These are phyloP conservation scores for Mastacembelus armatus DNA, from an alignment of 2,797 vertebrate genomes.

Conservation along the genomic window DNA sequence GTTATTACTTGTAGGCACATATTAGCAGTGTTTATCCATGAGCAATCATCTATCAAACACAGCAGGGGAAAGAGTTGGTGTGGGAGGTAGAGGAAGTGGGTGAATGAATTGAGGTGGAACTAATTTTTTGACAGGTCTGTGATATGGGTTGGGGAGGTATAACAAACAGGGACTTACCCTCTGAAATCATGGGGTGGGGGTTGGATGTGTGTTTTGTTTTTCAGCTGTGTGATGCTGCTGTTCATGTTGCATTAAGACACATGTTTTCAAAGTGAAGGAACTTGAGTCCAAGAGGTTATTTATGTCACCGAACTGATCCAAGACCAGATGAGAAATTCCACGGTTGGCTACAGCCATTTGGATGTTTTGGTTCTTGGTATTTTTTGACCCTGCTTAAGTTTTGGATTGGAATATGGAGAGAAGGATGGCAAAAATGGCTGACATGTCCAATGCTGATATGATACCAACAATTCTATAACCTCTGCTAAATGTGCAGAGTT, in stretches of 20 bases:
- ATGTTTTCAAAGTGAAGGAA: background rate
- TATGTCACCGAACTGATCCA: background rate
- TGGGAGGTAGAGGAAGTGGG: constrained; percentile 34
- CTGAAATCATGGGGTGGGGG: constrained; percentile 26
- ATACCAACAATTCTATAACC: too few relatives aligned
- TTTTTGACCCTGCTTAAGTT: too few relatives aligned
- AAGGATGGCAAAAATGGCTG: too few relatives aligned
- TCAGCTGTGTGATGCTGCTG: constrained; percentile 8
- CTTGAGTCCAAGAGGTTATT: background rate
- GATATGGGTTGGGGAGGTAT: constrained; percentile 49
- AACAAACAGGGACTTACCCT: constrained; percentile 41
- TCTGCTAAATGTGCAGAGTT: too few relatives aligned
- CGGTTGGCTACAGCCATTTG: too few relatives aligned
- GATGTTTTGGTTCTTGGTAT: too few relatives aligned
- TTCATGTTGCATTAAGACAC: constrained; percentile 13
- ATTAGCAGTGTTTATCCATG: constrained; percentile 66
- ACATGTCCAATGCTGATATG: too few relatives aligned
- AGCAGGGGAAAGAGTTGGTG: constrained; percentile 34
- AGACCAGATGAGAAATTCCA: too few relatives aligned
- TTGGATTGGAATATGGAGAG: too few relatives aligned
- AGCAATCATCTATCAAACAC: constrained; percentile 48
- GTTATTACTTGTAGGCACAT: constrained; percentile 60
- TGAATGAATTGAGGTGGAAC: constrained; percentile 62
- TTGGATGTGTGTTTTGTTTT: constrained; percentile 13
- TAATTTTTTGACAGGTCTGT: constrained; percentile 68